Base-by-base conservation (phyloP, 2,113 vertebrate species). In the Pycnonotus jocosus region DNA sequence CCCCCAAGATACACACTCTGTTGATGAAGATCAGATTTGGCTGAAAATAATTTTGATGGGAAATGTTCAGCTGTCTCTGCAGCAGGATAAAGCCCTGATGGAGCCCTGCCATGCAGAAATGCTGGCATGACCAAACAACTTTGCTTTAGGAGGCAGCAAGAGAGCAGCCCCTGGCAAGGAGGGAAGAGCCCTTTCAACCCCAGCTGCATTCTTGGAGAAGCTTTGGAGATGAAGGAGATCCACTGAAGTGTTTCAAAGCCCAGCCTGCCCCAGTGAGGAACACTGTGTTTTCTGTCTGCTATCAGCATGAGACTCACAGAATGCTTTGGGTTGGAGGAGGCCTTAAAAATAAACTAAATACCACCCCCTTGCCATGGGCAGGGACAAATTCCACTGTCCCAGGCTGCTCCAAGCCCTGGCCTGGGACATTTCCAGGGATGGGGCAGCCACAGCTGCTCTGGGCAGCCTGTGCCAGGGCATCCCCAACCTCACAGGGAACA, bases 11-110 rank as follows among this genome's bases (percentile, higher is more conserved):
- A 51, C 2, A 33, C 7, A 3, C 84, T 44, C 37, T 71, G 70
- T 81, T 85, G 85, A 94, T 61, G 88, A 69, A 88, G 50, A 85
- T 91, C 48, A 44, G 18, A 51, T 89, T n/a, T 82, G 87, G 85
- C 87, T 96, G 92, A 33, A 82, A 90, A 77, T 57, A 53, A 72
- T 88, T 82, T 90, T 27, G 38, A 90, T 80, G 85, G 90, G 45
- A 90, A 88, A 77, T 20, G 33, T 57, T 96, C 66, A 73, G 28
- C 93, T 95, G 79, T 61, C 19, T 61, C 62, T 93, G 48, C 93
- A 92, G 62, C 62, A 94, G 84, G 22, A 45, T 15, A 58, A 87
- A 85, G 53, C 58, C 84, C 53, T 85, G 24, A 22, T 0, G 0
- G 61, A 73, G 60, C 42, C 54, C 61, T 72, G 40, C 3, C 1